These are phyloP conservation scores for Xiphophorus hellerii DNA, from an alignment of 2,113 vertebrate genomes.

Conservation along the genomic window DNA sequence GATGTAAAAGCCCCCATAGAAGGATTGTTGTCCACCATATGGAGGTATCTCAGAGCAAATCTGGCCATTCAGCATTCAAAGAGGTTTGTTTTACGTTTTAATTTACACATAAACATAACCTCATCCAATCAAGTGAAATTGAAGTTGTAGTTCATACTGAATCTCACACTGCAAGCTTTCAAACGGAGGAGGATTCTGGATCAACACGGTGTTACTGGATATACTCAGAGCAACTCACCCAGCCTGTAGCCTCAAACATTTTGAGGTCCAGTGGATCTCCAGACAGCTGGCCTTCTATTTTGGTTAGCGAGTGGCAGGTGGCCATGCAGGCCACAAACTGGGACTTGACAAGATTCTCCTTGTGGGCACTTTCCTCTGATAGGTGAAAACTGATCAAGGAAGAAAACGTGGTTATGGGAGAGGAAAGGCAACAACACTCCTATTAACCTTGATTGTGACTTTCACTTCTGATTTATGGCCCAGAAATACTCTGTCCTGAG, in stretches of 20 bases:
- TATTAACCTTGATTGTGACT: too few species aligned
- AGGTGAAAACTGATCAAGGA: conserved; percentile 84
- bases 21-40: too few species aligned
- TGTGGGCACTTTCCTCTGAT: conserved; percentile 88
- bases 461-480: neutral
- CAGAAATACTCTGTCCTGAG: neutral
- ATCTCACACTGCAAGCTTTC: too few species aligned
- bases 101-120: neutral
- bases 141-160: too few species aligned
- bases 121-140: too few species aligned
- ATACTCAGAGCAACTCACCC: conserved; percentile 82
- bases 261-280: conserved; percentile 97
- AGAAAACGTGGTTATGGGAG: neutral
- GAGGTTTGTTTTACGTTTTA: too few species aligned
- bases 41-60: too few species aligned
- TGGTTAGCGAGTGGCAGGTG: conserved; percentile 97
- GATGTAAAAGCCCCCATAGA: too few species aligned
- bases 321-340: conserved; percentile 98
- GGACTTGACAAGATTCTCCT: conserved; percentile 88
- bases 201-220: too few species aligned
- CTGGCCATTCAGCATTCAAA: too few species aligned
- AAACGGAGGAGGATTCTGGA: too few species aligned
- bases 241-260: conserved; percentile 98
- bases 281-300: conserved; percentile 94
- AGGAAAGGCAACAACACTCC: neutral